phyloP scores from a whole-genome alignment of 2,797 vertebrate genomes.

The Oryzias dopingdopingensis region DNA sequence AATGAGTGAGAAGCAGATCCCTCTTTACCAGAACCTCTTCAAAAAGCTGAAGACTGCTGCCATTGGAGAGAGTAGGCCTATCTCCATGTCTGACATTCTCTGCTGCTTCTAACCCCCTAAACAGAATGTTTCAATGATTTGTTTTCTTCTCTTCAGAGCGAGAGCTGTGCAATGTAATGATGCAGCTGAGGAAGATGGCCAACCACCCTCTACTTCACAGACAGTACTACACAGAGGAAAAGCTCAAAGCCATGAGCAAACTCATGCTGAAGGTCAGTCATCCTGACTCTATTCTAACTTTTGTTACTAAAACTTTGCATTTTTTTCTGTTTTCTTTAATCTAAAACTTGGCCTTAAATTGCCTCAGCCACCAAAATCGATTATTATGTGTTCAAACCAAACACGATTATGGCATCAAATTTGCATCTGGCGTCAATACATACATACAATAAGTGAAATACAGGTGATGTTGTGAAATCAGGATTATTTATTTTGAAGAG shows the following conservation, averaged over 20 bases:
- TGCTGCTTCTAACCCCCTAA: too few species aligned
- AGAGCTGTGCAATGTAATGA: conserved; percentile 90
- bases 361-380: too few species aligned
- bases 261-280: conserved; percentile 91
- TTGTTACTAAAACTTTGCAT: too few species aligned
- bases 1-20: conserved; percentile 90
- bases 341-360: too few species aligned
- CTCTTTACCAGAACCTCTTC: conserved; percentile 84
- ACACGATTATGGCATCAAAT: too few species aligned
- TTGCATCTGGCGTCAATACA: too few species aligned
- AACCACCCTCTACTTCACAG: conserved; percentile 95
- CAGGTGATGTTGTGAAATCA: too few species aligned
- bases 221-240: conserved; percentile 90
- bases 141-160: conserved; percentile 73
- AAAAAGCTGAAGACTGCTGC: conserved; percentile 81
- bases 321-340: too few species aligned
- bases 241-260: conserved; percentile 87
- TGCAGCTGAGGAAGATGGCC: conserved; percentile 98
- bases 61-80: conserved; percentile 79
- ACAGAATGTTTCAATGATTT: too few species aligned
- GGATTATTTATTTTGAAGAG: too few species aligned
- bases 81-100: background rate
- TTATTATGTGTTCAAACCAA: too few species aligned
- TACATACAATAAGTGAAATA: too few species aligned
- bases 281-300: background rate